Evolutionary conservation across 2,113 vertebrate genomes (phyloP), one percentile per base, ranked within the genome.

Genomic region (Setophaga kirtlandii): DNA sequence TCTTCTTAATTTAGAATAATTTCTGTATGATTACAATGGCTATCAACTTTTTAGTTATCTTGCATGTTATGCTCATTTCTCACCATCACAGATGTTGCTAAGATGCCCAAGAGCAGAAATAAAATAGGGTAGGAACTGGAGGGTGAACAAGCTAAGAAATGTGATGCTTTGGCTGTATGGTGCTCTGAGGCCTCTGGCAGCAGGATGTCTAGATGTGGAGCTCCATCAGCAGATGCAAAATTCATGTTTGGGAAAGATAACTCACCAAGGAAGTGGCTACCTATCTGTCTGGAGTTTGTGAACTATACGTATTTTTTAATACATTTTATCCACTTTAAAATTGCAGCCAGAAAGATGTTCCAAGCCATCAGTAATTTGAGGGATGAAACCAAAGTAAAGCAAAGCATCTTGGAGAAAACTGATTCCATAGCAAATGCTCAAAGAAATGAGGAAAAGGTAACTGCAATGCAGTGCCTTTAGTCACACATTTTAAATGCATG

Each of bases 401-500:
- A 55, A 58, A 80, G 15, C 41, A 5, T 20, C 37, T 49, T 6
- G 59, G 42, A 37, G 42, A 70, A 75, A 73, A 10, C 21, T 56
- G 53, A 64, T 90, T 79, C 35, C n/a, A 12, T 12, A 56, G 27
- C 8, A 83, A 68, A 73, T 0, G 1, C 58, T 64, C 15, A 73
- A 85, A 47, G 16, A 85, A 83, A 73, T 7, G 4, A 35, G 27
- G 47, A 80, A 64, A 49, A 71, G 1, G 2, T 23, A 81, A 44
- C 10, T 74, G 33, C 5, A 87, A 11, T 41, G 55, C 23, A 39
- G 11, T 28, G 30, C 30, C 31, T 83, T 86, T 41, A 69, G 49
- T 70, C 20, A 56, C 5, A 35, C 24, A 28, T 85, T 71, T 53
- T 27, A 87, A 37, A 69, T 41, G 6, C 6, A n/a, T 0, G 0